These are phyloP conservation scores for Ciconia nigra DNA, from an alignment of 2,797 vertebrate species.

Conservation along the genomic window DNA sequence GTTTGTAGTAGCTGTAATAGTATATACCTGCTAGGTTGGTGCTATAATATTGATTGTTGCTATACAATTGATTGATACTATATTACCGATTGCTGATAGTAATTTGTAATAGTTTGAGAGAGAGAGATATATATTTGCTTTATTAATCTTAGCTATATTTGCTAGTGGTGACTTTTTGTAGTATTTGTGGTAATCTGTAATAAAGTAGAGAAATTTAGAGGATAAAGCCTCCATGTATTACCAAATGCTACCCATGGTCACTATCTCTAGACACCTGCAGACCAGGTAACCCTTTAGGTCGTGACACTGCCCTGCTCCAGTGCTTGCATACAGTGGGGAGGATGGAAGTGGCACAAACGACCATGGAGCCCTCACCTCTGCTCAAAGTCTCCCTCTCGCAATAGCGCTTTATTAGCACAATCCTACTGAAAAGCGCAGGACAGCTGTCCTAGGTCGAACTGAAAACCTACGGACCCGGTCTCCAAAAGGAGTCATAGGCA, in stretches of 20 bases:
- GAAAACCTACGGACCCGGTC: not conserved
- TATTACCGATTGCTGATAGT: not conserved
- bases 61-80: not conserved
- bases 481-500: not conserved
- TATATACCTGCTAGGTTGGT: not conserved
- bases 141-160: not conserved
- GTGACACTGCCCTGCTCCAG: not conserved
- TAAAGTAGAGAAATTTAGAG: not conserved
- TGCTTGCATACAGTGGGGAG: not conserved
- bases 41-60: not conserved
- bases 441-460: not conserved
- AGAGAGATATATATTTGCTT: not conserved
- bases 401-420: not conserved
- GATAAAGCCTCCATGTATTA: not conserved
- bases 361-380: not conserved
- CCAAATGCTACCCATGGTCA: not conserved
- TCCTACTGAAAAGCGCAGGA: not conserved
- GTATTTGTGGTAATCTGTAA: not conserved
- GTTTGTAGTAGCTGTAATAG: not conserved
- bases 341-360: fast-evolving
- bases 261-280: not conserved
- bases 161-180: not conserved
- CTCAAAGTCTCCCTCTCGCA: not conserved
- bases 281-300: not conserved
- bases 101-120: not conserved